Conservation (phyloP, 2,113 vertebrate species). For the Chaetodon auriga region DNA sequence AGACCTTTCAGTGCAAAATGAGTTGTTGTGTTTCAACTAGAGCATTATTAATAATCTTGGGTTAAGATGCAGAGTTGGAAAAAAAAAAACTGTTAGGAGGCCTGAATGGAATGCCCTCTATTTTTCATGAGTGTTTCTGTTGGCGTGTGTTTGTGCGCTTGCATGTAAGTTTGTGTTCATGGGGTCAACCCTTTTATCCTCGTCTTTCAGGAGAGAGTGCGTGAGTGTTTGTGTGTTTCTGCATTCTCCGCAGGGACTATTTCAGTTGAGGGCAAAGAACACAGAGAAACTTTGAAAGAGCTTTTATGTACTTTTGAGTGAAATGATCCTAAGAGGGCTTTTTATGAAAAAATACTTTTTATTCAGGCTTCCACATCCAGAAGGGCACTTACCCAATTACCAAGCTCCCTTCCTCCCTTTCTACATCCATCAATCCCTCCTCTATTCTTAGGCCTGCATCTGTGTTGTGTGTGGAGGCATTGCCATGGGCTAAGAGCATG, state of each 20-base stretch:
- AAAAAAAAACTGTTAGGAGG: slow-evolving; percentile 36
- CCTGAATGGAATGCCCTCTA: slow-evolving; percentile 68
- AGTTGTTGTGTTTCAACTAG: slow-evolving; percentile 67
- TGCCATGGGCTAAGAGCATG: slow-evolving; percentile 74
- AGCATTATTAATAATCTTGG: slow-evolving; percentile 78
- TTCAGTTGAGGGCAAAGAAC: slow-evolving; percentile 79
- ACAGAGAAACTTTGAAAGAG: slow-evolving; percentile 78
- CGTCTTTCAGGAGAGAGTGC: slow-evolving; percentile 69
- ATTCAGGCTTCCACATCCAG: slow-evolving; percentile 75
- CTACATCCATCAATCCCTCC: slow-evolving; percentile 70
- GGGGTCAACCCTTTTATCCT: slow-evolving; percentile 82
- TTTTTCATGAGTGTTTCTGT: slow-evolving; percentile 75
- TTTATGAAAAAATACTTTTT: slow-evolving; percentile 63
- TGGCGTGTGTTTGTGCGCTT: slow-evolving; percentile 26
- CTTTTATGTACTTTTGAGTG: slow-evolving; percentile 86
- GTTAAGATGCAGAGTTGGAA: slow-evolving; percentile 60
- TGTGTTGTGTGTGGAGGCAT: slow-evolving; percentile 72
- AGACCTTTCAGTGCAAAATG: slow-evolving; percentile 68
- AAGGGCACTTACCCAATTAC: slow-evolving; percentile 84
- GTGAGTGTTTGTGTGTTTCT: slow-evolving; percentile 77
- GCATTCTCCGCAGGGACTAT: slow-evolving; percentile 76
- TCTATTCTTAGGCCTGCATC: slow-evolving; percentile 81
- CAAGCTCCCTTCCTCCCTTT: slow-evolving; percentile 66
- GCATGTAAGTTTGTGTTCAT: slow-evolving; percentile 57
- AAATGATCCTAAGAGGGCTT: slow-evolving; percentile 82